Evolutionary conservation across 2,113 vertebrate species (phyloP), one percentile per base, ranked within the genome.

Genomic region (Camelus dromedarius): DNA sequence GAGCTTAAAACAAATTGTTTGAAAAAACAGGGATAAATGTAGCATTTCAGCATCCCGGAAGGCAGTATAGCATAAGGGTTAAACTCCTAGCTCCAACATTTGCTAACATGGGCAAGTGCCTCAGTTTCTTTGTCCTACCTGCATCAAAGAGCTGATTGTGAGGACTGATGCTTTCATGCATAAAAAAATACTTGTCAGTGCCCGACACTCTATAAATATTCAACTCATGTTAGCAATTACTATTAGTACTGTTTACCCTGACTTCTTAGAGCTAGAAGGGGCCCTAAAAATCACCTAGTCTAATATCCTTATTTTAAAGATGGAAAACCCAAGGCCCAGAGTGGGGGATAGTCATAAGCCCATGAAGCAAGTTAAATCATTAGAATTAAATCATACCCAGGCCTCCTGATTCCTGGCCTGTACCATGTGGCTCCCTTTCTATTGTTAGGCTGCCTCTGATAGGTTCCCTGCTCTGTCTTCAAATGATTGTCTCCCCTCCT

Each of bases 101-200:
- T 92, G 24, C 58, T 82, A 62, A 77, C 6, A 28, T 58, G 79
- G 48, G n/a, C 14, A 70, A 89, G 62, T 90, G 38, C 50, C 84
- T 96, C 62, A 56, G 56, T 89, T 89, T 86, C 66, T 95, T 89
- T 77, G 22, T 64, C 32, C 28, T 66, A 14, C 54, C 62, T 28
- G 22, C 32, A 18, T 91, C 54, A 66, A 82, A 93, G 52, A 82
- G 16, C 20, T 92, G 35, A 62, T 89, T 86, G 32, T 82, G 42
- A 89, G 32, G 66, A 75, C 8, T 85, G 73, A 62, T 89, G 14
- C 66, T 67, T 24, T 76, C 35, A 77, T 91, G 8, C 32, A 24
- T 91, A 54, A 88, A 96, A 96, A 82, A 91, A 60, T 26, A 60
- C 46, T 79, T 89, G 54, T 91, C 66, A 69, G n/a, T 92, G 69